Evolutionary conservation across 2,797 vertebrate species (phyloP), one percentile per base, ranked within the genome.

Genomic region (Syncerus caffer): DNA sequence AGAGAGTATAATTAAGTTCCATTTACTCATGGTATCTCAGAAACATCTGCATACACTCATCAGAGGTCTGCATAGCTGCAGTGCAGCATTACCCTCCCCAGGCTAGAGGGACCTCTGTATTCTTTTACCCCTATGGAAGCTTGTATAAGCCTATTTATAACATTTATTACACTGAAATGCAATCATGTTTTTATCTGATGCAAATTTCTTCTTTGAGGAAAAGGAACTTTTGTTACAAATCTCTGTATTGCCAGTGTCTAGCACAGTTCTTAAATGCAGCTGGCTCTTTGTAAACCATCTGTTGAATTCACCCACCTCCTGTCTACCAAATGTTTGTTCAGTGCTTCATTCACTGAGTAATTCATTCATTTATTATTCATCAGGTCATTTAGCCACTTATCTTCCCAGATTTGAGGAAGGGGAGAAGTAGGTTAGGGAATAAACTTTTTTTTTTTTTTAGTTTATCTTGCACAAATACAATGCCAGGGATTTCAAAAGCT

Each of bases 1-100:
- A 98, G 51, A 74, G 97, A 91, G 89, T 83, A 27, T 42, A 58
- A 85, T 94, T 95, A 86, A 96, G n/a, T 38, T 89, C 57, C 21
- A 93, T 96, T 88, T 53, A 85, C 38, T 8, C 7, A 86, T 16
- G 6, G 55, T 38, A 74, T 23, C 27, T 87, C n/a, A 92, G 92
- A 79, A 93, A 62, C 38, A 71, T 91, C 62, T 82, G n/a, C 60
- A 90, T 4, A 96, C 19, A 71, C 29, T 90, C 92, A 38, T 19
- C 89, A 94, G 85, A 85, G 80, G 21, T 76, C 64, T 91, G 42
- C 17, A 47, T 2, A 45, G 8, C 11, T 79, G 15, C 5, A 47
- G 29, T 42, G 23, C 45, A 31, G 3, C 12, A 50, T 93, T n/a
- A 93, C 45, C 47, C 23, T 74, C 71, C 42, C 19, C 12, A 85